Conservation (phyloP, 2,888 invertebrate species). For the Incurvaria masculella region DNA sequence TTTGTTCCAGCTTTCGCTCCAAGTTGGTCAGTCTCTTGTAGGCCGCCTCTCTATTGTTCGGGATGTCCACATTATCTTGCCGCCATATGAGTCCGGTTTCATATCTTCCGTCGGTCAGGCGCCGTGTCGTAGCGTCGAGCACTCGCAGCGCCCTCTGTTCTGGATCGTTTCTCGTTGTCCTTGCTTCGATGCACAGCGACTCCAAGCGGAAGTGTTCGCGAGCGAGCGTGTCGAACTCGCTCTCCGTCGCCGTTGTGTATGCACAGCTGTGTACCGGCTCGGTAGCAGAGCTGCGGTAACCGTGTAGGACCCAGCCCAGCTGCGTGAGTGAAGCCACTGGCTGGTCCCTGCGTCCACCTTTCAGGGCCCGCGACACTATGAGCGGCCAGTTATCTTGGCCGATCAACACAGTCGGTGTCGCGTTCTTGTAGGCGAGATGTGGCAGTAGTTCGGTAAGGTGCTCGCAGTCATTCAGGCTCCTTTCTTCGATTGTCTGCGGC, state of each 20-base stretch:
- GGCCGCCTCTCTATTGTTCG: no score
- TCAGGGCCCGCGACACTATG: background rate
- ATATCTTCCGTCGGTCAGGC: background rate
- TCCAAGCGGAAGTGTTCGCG: background rate
- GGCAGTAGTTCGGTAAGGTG: background rate
- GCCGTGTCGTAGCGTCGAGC: background rate
- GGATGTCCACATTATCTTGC: no score
- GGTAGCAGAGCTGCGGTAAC: background rate
- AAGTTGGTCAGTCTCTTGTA: no score
- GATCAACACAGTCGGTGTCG: background rate
- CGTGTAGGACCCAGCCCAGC: background rate
- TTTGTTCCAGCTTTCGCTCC: background rate
- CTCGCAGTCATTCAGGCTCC: background rate
- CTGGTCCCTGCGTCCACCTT: background rate
- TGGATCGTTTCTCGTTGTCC: background rate
- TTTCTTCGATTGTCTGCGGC: background rate
- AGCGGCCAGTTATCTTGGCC: conserved; percentile 1
- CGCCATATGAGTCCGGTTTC: background rate
- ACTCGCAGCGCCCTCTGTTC: conserved; percentile 3
- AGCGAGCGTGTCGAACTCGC: background rate
- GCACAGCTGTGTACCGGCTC: background rate
- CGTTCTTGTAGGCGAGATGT: background rate
- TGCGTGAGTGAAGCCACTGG: no score
- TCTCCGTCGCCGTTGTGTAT: no score
- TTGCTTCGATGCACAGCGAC: background rate